phyloP scores from a whole-genome alignment of 2,797 vertebrate genomes.

The Pipistrellus pygmaeus region DNA sequence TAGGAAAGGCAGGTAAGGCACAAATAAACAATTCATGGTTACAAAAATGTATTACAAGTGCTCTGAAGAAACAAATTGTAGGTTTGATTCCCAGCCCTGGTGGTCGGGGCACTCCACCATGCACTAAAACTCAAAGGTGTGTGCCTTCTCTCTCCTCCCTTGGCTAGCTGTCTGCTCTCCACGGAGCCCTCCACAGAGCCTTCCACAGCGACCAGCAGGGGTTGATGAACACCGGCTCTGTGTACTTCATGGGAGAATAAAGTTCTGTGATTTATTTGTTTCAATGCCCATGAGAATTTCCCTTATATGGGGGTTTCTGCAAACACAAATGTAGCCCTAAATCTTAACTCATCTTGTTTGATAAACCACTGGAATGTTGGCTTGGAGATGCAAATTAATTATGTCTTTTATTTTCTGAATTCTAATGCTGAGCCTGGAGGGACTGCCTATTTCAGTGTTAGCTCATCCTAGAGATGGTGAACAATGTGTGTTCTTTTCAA shows the following conservation, averaged over 20 bases:
- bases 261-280: slow-evolving; percentile 12
- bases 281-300: background rate
- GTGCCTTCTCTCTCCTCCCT: background rate
- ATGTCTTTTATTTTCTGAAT: slow-evolving; percentile 26
- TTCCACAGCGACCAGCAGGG: background rate
- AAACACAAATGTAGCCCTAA: background rate
- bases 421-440: background rate
- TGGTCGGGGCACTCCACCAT: too few relatives aligned
- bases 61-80: too few relatives aligned
- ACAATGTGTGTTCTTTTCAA: background rate
- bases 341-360: slow-evolving; percentile 36
- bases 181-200: background rate
- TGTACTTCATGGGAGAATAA: slow-evolving; percentile 6
- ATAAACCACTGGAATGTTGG: slow-evolving; percentile 41
- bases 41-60: too few relatives aligned
- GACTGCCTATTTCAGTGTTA: background rate
- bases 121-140: background rate
- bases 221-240: background rate
- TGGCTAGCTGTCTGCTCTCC: background rate
- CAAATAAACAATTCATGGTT: too few relatives aligned
- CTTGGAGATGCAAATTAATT: background rate
- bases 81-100: too few relatives aligned
- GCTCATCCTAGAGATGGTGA: background rate
- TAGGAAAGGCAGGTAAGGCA: too few relatives aligned
- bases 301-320: background rate